A percentile compares a stretch with the other conserved stretches of the same genome.
Conservation (phyloP, 2,888 invertebrate genomes). For the Sipha maydis region DNA sequence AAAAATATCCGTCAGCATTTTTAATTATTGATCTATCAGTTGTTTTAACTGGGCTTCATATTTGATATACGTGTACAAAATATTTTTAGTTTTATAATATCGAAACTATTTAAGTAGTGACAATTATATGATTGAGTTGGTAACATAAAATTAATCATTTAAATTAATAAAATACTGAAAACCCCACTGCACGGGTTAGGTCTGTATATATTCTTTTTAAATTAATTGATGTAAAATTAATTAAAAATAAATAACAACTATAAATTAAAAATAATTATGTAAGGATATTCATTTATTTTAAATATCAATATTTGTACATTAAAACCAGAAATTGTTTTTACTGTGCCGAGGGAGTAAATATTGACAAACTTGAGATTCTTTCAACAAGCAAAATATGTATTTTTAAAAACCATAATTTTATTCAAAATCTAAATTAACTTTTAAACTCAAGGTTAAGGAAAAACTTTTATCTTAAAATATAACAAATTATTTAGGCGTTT, state of each 20-base stretch:
- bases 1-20: background rate
- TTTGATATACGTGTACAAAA: background rate
- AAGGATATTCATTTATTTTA: background rate
- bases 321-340: background rate
- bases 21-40: no score
- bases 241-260: background rate
- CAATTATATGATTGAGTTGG: background rate
- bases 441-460: slow-evolving; percentile 10
- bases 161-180: background rate
- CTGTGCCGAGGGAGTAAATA: slow-evolving; percentile 30
- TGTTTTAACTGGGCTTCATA: background rate
- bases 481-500: background rate
- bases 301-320: slow-evolving; percentile 11
- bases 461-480: slow-evolving; percentile 13
- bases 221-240: slow-evolving; percentile 10
- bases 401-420: slow-evolving; percentile 20
- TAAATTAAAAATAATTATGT: background rate
- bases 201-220: background rate
- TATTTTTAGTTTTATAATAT: background rate
- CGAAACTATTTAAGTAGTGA: background rate
- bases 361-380: slow-evolving; percentile 19
- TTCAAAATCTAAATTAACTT: slow-evolving; percentile 28
- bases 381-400: background rate
- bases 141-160: background rate
- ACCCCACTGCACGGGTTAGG: background rate